A percentile compares a stretch with the other conserved stretches of the same genome.
Evolutionary conservation across 2,888 invertebrate species (phyloP).

Genomic region (Pyrochroa serraticornis): DNA sequence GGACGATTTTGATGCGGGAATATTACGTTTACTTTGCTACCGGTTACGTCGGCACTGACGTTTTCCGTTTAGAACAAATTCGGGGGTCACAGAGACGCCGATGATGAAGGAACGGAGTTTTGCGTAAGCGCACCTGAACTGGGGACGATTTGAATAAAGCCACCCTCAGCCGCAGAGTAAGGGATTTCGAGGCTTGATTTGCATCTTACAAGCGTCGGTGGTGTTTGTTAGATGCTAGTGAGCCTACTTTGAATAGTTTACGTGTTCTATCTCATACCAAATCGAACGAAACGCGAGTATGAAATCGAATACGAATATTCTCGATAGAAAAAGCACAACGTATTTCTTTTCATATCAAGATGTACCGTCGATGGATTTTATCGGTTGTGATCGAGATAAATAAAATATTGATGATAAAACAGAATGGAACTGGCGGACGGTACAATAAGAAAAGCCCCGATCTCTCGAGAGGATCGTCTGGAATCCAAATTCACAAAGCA

Average conservation of each 20-base stretch:
- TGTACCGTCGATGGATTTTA: neutral
- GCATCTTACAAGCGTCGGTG: conserved; percentile 23
- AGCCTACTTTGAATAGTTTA: conserved; percentile 26
- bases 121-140: conserved; percentile 21
- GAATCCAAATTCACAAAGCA: no score
- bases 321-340: neutral
- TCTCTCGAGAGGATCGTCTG: no score
- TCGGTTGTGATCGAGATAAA: neutral
- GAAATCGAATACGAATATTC: conserved; percentile 19
- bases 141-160: conserved; percentile 21
- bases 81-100: no score
- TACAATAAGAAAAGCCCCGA: no score
- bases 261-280: conserved; percentile 16
- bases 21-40: conserved; percentile 14
- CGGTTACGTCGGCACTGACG: conserved; percentile 17
- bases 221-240: conserved; percentile 23
- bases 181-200: conserved; percentile 18
- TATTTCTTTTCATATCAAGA: neutral
- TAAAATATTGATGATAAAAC: neutral
- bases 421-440: neutral
- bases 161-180: conserved; percentile 3
- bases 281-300: conserved; percentile 18
- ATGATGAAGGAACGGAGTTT: no score
- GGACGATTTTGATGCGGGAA: conserved; percentile 9
- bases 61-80: neutral